Conservation (phyloP, 2,888 invertebrate genomes). For the Tetheella fluctuosa region DNA sequence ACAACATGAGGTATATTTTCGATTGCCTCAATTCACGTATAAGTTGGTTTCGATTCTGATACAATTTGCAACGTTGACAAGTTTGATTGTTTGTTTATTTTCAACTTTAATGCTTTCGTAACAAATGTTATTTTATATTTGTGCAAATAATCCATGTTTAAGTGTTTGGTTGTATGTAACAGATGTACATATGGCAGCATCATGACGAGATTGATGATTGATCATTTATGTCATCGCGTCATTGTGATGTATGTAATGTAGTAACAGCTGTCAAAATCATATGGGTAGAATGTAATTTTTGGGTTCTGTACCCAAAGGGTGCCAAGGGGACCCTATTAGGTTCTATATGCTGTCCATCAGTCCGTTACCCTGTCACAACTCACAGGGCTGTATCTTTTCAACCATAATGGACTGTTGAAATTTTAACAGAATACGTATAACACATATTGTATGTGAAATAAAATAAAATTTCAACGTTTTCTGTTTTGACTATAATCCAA, state of each 20-base stretch:
- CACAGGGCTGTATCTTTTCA: too few relatives aligned
- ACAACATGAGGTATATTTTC: background rate
- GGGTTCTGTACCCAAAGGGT: background rate
- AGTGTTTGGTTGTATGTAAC: slow-evolving; percentile 14
- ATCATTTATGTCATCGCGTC: background rate
- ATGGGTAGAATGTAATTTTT: background rate
- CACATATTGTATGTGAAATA: too few relatives aligned
- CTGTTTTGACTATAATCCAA: too few relatives aligned
- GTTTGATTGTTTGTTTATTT: slow-evolving; percentile 13
- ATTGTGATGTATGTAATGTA: slow-evolving; percentile 4
- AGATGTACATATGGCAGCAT: background rate
- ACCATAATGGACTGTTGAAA: too few relatives aligned
- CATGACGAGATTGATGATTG: slow-evolving; percentile 5
- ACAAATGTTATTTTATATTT: slow-evolving; percentile 11
- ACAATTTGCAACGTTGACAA: slow-evolving; percentile 13
- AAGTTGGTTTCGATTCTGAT: slow-evolving; percentile 3
- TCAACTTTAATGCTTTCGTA: slow-evolving; percentile 8
- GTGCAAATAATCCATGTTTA: slow-evolving; percentile 3
- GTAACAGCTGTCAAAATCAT: background rate
- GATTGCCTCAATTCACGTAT: background rate
- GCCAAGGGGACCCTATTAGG: too few relatives aligned
- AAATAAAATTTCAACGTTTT: too few relatives aligned
- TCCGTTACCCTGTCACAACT: too few relatives aligned
- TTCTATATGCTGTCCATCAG: too few relatives aligned
- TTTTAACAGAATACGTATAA: too few relatives aligned